Percentiles rank a stretch among this genome's conserved stretches.
Conservation (phyloP, 1,140 invertebrate genomes). For the Drosophila santomea region DNA sequence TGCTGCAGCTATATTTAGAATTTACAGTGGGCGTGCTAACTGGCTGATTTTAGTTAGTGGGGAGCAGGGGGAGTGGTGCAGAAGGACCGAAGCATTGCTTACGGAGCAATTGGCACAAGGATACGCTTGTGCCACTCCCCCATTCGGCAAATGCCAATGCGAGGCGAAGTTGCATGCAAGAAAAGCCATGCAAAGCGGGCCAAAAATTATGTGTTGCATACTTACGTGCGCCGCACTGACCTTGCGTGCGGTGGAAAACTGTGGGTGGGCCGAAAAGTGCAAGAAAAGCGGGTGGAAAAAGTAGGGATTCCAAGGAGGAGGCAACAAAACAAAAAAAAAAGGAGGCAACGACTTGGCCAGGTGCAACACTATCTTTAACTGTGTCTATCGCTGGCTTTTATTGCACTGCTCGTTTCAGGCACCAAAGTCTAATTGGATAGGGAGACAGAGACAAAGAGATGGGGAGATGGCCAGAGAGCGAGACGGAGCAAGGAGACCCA, state of each 20-base stretch:
- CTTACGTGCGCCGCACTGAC: conserved; percentile 77
- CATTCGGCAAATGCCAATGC: neutral
- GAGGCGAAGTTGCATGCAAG: conserved; percentile 52
- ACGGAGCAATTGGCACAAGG: conserved; percentile 54
- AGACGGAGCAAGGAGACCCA: conserved; percentile 5
- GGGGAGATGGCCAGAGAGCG: conserved; percentile 5
- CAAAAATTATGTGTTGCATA: conserved; percentile 79
- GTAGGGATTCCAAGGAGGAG: neutral
- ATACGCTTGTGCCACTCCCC: conserved; percentile 28
- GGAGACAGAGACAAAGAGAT: conserved; percentile 25
- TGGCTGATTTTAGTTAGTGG: conserved; percentile 7
- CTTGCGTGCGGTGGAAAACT: conserved; percentile 54
- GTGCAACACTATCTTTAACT: conserved; percentile 34
- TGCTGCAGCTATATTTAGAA: conserved; percentile 51
- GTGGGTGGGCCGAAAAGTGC: neutral
- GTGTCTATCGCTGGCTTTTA: conserved; percentile 59
- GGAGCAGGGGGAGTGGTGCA: neutral
- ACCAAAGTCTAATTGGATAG: conserved; percentile 77
- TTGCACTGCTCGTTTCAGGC: conserved; percentile 71
- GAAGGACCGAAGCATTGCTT: neutral
- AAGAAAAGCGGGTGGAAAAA: neutral
- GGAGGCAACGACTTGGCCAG: conserved; percentile 32
- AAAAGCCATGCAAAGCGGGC: conserved; percentile 52
- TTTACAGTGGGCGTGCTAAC: conserved; percentile 31
- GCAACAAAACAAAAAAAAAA: neutral